phyloP scores from a whole-genome alignment of 1,140 invertebrate genomes.

The Drosophila quadrilineata region DNA sequence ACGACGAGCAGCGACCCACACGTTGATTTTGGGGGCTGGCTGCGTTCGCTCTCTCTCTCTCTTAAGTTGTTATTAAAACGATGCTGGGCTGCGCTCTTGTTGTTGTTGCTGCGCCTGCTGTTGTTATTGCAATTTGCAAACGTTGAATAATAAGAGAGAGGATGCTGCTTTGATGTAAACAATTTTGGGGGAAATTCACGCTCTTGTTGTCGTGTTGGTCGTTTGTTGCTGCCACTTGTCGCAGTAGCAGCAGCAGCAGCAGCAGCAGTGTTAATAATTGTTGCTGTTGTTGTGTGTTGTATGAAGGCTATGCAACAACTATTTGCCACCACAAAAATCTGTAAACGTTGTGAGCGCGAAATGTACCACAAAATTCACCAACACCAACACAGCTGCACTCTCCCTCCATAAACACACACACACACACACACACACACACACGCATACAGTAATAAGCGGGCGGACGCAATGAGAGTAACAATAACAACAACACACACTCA shows the following conservation, averaged over 20 bases:
- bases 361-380: constrained; percentile 64
- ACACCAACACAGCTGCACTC: constrained; percentile 27
- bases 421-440: not conserved
- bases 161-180: constrained; percentile 49
- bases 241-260: no score
- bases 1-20: constrained; percentile 36
- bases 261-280: constrained; percentile 48
- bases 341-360: constrained; percentile 53
- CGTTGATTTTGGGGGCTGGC: constrained; percentile 36
- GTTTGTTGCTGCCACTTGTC: constrained; percentile 60
- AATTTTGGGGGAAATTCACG: constrained; percentile 40
- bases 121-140: not conserved
- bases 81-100: not conserved
- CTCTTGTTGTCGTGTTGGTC: constrained; percentile 25
- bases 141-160: no score
- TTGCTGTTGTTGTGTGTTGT: constrained; percentile 55
- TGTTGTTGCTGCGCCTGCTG: constrained; percentile 7
- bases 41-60: constrained; percentile 16
- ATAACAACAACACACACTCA: constrained; percentile 23
- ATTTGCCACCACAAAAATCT: constrained; percentile 66
- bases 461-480: constrained; percentile 44
- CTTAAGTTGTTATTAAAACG: constrained; percentile 16
- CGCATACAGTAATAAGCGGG: constrained; percentile 39
- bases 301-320: constrained; percentile 69
- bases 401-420: not conserved